Evolutionary conservation across 2,797 vertebrate genomes (phyloP).

Genomic region (Champsocephalus gunnari): DNA sequence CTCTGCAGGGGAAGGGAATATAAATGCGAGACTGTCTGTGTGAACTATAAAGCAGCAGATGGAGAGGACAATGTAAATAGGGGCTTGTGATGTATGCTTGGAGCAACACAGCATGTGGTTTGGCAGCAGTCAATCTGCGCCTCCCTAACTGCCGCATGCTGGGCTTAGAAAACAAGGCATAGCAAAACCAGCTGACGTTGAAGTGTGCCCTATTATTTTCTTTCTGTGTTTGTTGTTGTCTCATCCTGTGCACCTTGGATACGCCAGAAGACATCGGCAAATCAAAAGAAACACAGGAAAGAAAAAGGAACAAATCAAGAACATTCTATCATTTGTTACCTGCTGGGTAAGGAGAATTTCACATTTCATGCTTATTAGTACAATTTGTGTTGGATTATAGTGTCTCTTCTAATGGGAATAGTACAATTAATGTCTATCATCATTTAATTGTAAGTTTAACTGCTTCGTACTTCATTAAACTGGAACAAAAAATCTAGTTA

Average conservation of each 20-base stretch:
- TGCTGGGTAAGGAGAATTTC: conserved; percentile 20
- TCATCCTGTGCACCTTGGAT: conserved; percentile 62
- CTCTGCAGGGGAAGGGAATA: conserved; percentile 29
- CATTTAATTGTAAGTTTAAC: background rate
- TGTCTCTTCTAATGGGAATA: background rate
- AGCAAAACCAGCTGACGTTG: conserved; percentile 63
- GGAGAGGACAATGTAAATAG: conserved; percentile 68
- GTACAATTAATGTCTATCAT: background rate
- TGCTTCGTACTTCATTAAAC: background rate
- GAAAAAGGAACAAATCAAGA: conserved; percentile 14
- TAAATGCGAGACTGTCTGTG: conserved; percentile 14
- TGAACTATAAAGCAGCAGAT: conserved; percentile 46
- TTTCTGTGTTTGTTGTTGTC: conserved; percentile 59
- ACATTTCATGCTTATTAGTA: conserved; percentile 4
- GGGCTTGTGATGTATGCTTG: conserved; percentile 67
- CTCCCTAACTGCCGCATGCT: conserved; percentile 52
- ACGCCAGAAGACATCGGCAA: conserved; percentile 40
- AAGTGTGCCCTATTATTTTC: conserved; percentile 67
- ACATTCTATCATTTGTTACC: conserved; percentile 26
- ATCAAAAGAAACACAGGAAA: conserved; percentile 34
- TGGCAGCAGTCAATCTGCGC: conserved; percentile 66
- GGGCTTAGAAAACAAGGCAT: conserved; percentile 58
- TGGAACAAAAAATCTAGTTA: background rate
- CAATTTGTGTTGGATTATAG: background rate
- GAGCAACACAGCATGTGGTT: conserved; percentile 69